phyloP scores from a whole-genome alignment of 2,888 invertebrate genomes.

The Acleris emargana region DNA sequence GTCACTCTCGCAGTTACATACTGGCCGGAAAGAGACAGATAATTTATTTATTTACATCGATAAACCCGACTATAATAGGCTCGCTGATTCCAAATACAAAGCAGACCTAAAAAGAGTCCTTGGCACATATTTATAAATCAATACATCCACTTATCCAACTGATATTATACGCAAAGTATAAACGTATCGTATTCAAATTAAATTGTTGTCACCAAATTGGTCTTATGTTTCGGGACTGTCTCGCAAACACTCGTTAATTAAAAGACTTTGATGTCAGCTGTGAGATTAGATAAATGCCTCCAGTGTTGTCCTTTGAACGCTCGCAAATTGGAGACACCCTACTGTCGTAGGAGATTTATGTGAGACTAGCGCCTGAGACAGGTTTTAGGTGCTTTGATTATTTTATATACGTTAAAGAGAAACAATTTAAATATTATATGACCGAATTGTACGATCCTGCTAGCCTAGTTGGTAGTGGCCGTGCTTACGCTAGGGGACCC shows the following conservation, averaged over 20 bases:
- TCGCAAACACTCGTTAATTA: slow-evolving; percentile 29
- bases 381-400: neutral
- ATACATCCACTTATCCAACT: neutral
- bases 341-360: slow-evolving; percentile 25
- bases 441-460: too few relatives aligned
- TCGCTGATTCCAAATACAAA: too few relatives aligned
- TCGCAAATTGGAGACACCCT: slow-evolving; percentile 24
- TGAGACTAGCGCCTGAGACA: neutral
- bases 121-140: neutral
- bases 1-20: too few relatives aligned
- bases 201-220: slow-evolving; percentile 31
- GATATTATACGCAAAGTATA: slow-evolving; percentile 3
- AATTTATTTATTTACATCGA: too few relatives aligned
- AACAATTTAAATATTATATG: too few relatives aligned
- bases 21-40: too few relatives aligned
- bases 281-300: slow-evolving; percentile 31
- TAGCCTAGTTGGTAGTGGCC: too few relatives aligned
- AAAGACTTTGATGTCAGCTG: slow-evolving; percentile 32
- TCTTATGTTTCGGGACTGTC: slow-evolving; percentile 28
- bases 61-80: too few relatives aligned
- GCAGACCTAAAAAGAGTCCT: too few relatives aligned
- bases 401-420: neutral
- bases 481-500: too few relatives aligned
- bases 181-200: slow-evolving; percentile 21
- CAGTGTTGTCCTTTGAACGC: slow-evolving; percentile 27